A percentile compares a stretch with the other conserved stretches of the same genome.
Evolutionary conservation across 2,113 vertebrate genomes (phyloP).

Genomic region (Eleginops maclovinus): DNA sequence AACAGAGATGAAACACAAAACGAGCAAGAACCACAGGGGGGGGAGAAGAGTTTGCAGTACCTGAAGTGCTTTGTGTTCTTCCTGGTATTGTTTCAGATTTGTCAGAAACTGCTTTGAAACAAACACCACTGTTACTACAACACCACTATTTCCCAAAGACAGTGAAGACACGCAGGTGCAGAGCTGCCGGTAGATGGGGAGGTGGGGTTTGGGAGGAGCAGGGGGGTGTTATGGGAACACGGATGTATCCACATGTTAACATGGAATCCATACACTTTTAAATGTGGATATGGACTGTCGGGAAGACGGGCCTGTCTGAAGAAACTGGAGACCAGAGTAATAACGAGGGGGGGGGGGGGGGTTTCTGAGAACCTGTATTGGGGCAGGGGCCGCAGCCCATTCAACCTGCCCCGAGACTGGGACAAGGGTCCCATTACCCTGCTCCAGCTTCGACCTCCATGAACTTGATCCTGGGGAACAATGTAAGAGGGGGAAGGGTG

Average conservation of each 20-base stretch:
- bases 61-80: neutral
- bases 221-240: slow-evolving; percentile 42
- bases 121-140: neutral
- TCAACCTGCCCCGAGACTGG: slow-evolving; percentile 75
- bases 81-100: neutral
- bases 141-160: neutral
- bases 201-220: slow-evolving; percentile 22
- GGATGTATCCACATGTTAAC: slow-evolving; percentile 66
- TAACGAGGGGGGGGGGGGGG: slow-evolving; percentile 77
- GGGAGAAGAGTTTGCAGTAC: no score
- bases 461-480: slow-evolving; percentile 74
- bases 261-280: slow-evolving; percentile 80
- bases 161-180: neutral
- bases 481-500: slow-evolving; percentile 39
- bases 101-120: neutral
- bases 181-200: slow-evolving; percentile 1
- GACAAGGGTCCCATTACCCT: slow-evolving; percentile 81
- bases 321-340: slow-evolving; percentile 85
- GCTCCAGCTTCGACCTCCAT: slow-evolving; percentile 57
- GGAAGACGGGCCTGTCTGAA: slow-evolving; percentile 75
- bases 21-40: neutral
- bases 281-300: slow-evolving; percentile 75
- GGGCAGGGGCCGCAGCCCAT: slow-evolving; percentile 70
- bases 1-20: neutral
- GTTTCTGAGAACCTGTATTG: slow-evolving; percentile 70